Base-by-base conservation (phyloP, 2,113 vertebrate species). In the Podilymbus podiceps region DNA sequence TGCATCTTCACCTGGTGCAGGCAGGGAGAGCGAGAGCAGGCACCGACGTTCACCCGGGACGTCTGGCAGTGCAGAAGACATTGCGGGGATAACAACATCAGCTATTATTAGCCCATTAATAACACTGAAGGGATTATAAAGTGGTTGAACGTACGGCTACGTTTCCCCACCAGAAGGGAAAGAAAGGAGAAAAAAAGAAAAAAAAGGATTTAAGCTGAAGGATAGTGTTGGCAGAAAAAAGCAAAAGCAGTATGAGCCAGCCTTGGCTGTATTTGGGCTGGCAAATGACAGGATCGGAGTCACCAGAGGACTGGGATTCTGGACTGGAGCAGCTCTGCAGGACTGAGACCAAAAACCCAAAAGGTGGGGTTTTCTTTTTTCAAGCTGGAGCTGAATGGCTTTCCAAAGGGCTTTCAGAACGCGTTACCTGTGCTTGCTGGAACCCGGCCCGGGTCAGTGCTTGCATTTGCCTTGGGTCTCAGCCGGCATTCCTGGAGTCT, bases 91-190 rank as follows among this genome's bases (percentile, higher is more conserved):
- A 73, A 66, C 73, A 85, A 62, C 73, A 84, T 19, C 58, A 60
- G 62, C 85, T 95, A 38, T 93, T 94, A 90, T 60, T 93, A 92
- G 84, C 27, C 49, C 30, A 23, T 83, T 89, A 85, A 85, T 89
- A 82, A 17, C 38, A 62, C 62, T 19, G 35, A 76, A 40, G 53
- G 63, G 58, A 85, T 91, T 94, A 40, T 47, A 47, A 88, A 89
- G 77, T 81, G 25, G 8, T 19, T 92, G 75, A 85, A 91, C 8
- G 89, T 82, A 47, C 0, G 4, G 44, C 49, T 90, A n/a, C 38
- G 15, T 64, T 90, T 80, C 63, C 56, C 17, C 27, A 24, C 24
- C 25, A 77, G 31, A 71, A 84, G 15, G n/a, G 38, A 59, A 69
- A 64, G n/a, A 2, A 9, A 5, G 1, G 8, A 27, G 22, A 38